Conservation (phyloP, 2,797 vertebrate genomes). For the Acestrorhynchus altus region DNA sequence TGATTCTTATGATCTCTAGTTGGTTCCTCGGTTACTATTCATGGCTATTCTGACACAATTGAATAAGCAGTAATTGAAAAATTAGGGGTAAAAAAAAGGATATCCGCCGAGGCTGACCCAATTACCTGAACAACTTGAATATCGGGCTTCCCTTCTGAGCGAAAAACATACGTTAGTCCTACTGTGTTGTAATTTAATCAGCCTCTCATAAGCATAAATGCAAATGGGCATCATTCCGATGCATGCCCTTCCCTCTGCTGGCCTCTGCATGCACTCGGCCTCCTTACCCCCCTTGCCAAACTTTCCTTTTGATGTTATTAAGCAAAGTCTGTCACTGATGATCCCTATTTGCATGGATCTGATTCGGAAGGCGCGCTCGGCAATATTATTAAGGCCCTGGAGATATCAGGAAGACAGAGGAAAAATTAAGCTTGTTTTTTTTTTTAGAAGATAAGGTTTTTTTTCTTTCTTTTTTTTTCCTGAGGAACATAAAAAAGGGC, state of each 20-base stretch:
- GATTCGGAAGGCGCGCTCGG: constrained; percentile 72
- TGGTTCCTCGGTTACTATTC: not conserved
- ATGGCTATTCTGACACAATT: not conserved
- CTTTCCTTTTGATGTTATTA: constrained; percentile 80
- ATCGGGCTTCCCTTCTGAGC: constrained; percentile 57
- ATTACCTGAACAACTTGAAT: constrained; percentile 50
- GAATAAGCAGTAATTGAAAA: not conserved
- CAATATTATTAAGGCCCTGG: constrained; percentile 65
- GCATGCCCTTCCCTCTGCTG: constrained; percentile 65
- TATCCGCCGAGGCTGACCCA: constrained; percentile 26
- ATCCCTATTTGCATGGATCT: constrained; percentile 75
- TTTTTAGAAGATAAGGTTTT: constrained; percentile 72
- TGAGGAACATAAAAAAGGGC: constrained; percentile 20
- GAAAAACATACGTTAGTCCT: constrained; percentile 61
- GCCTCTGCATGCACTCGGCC: constrained; percentile 70
- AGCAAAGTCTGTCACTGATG: constrained; percentile 75
- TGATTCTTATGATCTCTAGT: not conserved
- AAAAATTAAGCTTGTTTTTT: constrained; percentile 72
- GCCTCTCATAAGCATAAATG: constrained; percentile 77
- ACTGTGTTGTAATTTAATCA: constrained; percentile 73
- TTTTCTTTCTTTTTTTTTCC: constrained; percentile 18
- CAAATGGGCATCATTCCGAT: constrained; percentile 73
- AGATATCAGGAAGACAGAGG: constrained; percentile 70
- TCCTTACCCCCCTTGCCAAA: constrained; percentile 60
- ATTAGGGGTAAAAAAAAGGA: not conserved